Evolutionary conservation across 2,113 vertebrate species (phyloP).

Genomic region (Reinhardtius hippoglossoides): DNA sequence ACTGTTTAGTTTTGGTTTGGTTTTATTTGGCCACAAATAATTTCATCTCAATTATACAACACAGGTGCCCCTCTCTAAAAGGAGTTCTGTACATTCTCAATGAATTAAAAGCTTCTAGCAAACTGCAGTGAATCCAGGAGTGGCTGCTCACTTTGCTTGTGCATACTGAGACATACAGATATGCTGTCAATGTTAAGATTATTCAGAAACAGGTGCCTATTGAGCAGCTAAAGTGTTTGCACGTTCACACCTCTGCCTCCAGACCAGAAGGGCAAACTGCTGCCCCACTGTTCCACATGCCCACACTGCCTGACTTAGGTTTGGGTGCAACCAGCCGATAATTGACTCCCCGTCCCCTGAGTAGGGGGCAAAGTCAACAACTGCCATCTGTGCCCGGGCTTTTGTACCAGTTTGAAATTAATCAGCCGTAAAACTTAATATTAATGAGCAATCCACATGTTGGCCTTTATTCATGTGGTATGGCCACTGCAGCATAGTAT

Average conservation of each 20-base stretch:
- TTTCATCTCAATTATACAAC: no score
- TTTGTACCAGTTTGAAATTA: constrained; percentile 52
- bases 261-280: constrained; percentile 9
- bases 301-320: constrained; percentile 16
- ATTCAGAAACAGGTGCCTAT: constrained; percentile 26
- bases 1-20: constrained; percentile 17
- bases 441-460: constrained; percentile 41
- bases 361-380: constrained; percentile 30
- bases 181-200: not conserved
- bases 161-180: not conserved
- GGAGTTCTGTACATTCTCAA: not conserved
- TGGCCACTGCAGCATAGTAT: constrained; percentile 9
- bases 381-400: constrained; percentile 51
- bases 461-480: constrained; percentile 16
- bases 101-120: not conserved
- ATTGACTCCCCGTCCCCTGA: constrained; percentile 18
- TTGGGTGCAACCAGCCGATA: constrained; percentile 25
- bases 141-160: no score
- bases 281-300: constrained; percentile 12
- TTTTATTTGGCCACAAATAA: no score
- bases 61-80: not conserved
- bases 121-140: no score
- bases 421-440: constrained; percentile 50
- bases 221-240: constrained; percentile 2
- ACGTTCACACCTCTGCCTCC: constrained; percentile 8